Percentiles rank a stretch among this genome's conserved stretches.
Evolutionary conservation across 2,113 vertebrate species (phyloP).

Genomic region (Shinisaurus crocodilurus): DNA sequence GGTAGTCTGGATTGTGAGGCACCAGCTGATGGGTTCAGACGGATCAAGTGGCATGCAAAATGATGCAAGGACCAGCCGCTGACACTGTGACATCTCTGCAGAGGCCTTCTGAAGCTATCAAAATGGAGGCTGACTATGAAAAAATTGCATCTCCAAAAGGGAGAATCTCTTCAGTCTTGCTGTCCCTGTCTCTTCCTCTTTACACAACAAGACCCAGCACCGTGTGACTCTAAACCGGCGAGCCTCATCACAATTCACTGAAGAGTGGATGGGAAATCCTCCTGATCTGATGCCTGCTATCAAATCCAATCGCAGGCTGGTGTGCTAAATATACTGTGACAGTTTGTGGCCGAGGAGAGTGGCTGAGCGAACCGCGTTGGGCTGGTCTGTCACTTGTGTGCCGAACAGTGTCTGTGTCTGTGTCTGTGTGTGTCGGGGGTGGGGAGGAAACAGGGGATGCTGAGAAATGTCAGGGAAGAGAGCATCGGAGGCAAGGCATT

Average conservation of each 20-base stretch:
- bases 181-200: background rate
- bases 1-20: too few species aligned
- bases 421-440: fast-evolving
- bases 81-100: too few species aligned
- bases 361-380: background rate
- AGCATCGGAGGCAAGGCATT: too few species aligned
- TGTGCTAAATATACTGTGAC: background rate
- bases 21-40: too few species aligned
- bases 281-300: conserved; percentile 20
- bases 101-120: too few species aligned
- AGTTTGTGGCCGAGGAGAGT: background rate
- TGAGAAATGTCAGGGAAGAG: background rate
- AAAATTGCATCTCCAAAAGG: background rate
- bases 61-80: too few species aligned
- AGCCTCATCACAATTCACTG: conserved; percentile 41
- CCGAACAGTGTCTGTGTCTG: background rate
- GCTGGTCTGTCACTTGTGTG: background rate
- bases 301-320: background rate
- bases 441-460: background rate
- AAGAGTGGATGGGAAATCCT: conserved; percentile 13
- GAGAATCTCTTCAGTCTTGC: background rate
- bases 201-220: fast-evolving
- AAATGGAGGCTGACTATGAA: too few species aligned
- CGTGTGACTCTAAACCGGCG: background rate
- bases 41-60: too few species aligned